These are phyloP conservation scores for Heliconius aoede DNA, from an alignment of 2,888 invertebrate genomes.

Conservation along the genomic window DNA sequence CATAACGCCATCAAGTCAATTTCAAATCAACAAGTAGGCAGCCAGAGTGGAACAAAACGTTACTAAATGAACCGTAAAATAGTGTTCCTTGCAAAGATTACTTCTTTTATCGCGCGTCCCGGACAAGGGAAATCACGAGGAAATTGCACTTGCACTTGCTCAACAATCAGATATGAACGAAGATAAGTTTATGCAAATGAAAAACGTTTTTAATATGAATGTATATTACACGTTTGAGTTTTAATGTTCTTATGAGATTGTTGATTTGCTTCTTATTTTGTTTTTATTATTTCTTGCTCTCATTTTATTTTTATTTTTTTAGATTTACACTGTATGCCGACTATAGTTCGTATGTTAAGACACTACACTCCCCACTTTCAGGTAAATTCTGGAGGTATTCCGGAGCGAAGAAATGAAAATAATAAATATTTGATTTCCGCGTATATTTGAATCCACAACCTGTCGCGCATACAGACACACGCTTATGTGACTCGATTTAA, in stretches of 20 bases:
- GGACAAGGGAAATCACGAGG: slow-evolving; percentile 70
- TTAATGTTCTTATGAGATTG: slow-evolving; percentile 1
- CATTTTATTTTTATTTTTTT: background rate
- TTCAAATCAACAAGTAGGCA: slow-evolving; percentile 34
- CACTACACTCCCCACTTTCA: background rate
- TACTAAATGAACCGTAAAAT: slow-evolving; percentile 75
- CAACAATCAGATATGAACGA: slow-evolving; percentile 37
- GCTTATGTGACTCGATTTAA: too few relatives aligned
- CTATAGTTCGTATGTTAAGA: background rate
- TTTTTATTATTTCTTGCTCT: background rate
- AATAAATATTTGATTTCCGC: too few relatives aligned
- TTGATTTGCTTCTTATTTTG: background rate
- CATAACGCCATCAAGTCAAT: slow-evolving; percentile 16
- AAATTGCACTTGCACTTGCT: slow-evolving; percentile 70
- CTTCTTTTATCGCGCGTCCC: slow-evolving; percentile 68
- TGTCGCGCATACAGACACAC: too few relatives aligned
- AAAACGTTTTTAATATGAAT: slow-evolving; percentile 1
- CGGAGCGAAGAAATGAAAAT: background rate
- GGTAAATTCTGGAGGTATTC: background rate
- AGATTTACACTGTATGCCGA: background rate
- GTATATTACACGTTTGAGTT: background rate
- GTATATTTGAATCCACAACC: too few relatives aligned
- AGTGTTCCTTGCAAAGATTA: slow-evolving; percentile 75
- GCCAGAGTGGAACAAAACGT: slow-evolving; percentile 40
- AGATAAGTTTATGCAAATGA: slow-evolving; percentile 30